Percentiles rank a stretch among this genome's conserved stretches.
phyloP scores from a whole-genome alignment of 1,140 invertebrate genomes.

The Ostrea denselamellosa region DNA sequence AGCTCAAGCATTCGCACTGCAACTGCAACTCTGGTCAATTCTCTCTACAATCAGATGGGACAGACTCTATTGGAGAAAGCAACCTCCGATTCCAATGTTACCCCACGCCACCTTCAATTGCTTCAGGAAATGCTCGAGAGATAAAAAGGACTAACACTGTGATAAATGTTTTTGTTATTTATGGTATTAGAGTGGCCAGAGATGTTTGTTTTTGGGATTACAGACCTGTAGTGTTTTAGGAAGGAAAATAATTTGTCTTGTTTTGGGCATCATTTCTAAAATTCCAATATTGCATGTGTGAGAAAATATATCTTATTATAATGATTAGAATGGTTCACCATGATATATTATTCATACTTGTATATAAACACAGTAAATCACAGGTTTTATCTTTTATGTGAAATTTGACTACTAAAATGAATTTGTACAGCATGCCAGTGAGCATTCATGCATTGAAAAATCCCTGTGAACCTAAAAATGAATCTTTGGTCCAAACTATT shows the following conservation, averaged over 20 bases:
- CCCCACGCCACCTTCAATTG: conserved; percentile 70
- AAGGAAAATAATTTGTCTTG: conserved; percentile 6
- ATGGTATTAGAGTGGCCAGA: conserved; percentile 35
- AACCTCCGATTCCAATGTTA: conserved; percentile 70
- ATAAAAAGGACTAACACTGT: conserved; percentile 46
- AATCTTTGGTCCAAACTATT: not conserved
- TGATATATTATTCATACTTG: not conserved
- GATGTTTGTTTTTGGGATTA: conserved; percentile 36
- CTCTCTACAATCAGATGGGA: conserved; percentile 74
- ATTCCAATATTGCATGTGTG: not conserved
- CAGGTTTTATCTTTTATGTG: not conserved
- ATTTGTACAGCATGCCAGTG: no score
- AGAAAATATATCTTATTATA: not conserved
- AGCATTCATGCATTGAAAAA: not conserved
- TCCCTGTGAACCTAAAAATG: conserved; percentile 32
- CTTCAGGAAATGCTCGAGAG: conserved; percentile 71
- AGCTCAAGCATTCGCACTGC: conserved; percentile 71
- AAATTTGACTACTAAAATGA: not conserved
- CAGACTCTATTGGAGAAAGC: conserved; percentile 71
- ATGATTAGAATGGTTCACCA: not conserved
- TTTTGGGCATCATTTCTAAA: conserved; percentile 4
- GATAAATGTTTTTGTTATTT: conserved; percentile 38
- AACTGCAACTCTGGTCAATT: conserved; percentile 67
- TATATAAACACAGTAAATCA: not conserved
- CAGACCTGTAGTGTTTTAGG: conserved; percentile 2